Conservation (phyloP, 2,888 invertebrate species). For the Eupithecia pulchellata region DNA sequence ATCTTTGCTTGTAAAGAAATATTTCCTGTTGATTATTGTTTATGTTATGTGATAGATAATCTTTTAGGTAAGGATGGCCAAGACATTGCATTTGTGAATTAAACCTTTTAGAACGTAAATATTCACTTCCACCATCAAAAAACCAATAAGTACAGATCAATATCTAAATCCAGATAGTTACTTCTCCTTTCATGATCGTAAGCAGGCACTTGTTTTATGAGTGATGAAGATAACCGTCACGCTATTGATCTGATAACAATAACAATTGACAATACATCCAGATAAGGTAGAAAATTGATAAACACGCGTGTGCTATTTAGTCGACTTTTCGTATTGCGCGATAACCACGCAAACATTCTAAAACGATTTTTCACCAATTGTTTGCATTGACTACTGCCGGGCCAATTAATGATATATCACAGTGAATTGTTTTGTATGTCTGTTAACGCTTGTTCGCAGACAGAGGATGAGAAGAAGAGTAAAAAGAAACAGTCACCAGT, state of each 20-base stretch:
- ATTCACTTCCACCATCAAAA: neutral
- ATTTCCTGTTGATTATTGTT: neutral
- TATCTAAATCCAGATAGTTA: neutral
- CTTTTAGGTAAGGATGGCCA: neutral
- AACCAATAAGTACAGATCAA: neutral
- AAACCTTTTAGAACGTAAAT: neutral
- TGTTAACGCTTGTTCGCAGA: conserved; percentile 68
- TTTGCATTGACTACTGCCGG: neutral
- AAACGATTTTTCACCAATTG: neutral
- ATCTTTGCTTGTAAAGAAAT: neutral
- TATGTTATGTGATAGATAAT: neutral
- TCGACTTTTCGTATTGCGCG: conserved; percentile 33
- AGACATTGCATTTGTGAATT: neutral
- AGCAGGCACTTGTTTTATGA: neutral
- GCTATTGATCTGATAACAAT: conserved; percentile 74
- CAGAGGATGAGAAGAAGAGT: conserved; percentile 80
- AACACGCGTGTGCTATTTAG: conserved; percentile 46
- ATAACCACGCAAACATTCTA: conserved; percentile 14
- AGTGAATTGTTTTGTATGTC: conserved; percentile 63
- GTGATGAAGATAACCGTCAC: conserved; percentile 10
- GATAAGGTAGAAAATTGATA: conserved; percentile 74
- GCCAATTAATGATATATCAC: conserved; percentile 3
- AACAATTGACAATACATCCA: conserved; percentile 61
- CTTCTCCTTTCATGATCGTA: neutral
- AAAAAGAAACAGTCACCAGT: conserved; percentile 80